Conservation (phyloP, 2,113 vertebrate species). For the Panthera uncia region DNA sequence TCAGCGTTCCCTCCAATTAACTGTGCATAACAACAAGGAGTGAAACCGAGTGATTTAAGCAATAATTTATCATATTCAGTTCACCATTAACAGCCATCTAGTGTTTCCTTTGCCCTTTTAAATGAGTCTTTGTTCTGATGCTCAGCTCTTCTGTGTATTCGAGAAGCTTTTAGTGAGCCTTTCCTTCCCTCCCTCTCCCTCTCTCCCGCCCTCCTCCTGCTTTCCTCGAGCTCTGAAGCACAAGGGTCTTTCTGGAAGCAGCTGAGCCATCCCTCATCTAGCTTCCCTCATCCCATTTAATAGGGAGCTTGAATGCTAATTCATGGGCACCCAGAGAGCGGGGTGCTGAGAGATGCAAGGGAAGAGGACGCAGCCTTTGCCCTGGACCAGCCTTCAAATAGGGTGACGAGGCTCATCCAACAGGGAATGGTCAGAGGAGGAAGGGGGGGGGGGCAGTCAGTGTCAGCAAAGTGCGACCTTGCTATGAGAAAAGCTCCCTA, state of each 20-base stretch:
- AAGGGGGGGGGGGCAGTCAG: not conserved
- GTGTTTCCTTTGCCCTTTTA: conserved; percentile 72
- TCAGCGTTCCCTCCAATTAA: conserved; percentile 63
- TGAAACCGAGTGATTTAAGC: conserved; percentile 73
- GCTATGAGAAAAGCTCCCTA: not conserved
- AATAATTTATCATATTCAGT: conserved; percentile 75
- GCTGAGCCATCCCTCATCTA: not conserved
- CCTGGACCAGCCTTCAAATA: not conserved
- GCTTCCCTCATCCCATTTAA: not conserved
- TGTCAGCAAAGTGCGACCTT: not conserved
- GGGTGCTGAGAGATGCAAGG: not conserved
- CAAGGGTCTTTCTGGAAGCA: conserved; percentile 48
- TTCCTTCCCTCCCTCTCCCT: not conserved
- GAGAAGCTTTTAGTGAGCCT: conserved; percentile 53
- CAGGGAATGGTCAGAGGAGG: not conserved
- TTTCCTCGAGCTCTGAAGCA: conserved; percentile 16
- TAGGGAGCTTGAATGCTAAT: not conserved
- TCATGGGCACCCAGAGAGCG: not conserved
- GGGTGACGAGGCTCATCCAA: not conserved
- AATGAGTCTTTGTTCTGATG: conserved; percentile 55
- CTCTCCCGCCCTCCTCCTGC: not conserved
- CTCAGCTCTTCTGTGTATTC: conserved; percentile 44
- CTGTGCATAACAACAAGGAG: conserved; percentile 68
- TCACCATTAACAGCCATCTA: conserved; percentile 74
- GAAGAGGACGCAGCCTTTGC: not conserved